Conservation (phyloP, 2,888 invertebrate genomes). For the Acleris holmiana region DNA sequence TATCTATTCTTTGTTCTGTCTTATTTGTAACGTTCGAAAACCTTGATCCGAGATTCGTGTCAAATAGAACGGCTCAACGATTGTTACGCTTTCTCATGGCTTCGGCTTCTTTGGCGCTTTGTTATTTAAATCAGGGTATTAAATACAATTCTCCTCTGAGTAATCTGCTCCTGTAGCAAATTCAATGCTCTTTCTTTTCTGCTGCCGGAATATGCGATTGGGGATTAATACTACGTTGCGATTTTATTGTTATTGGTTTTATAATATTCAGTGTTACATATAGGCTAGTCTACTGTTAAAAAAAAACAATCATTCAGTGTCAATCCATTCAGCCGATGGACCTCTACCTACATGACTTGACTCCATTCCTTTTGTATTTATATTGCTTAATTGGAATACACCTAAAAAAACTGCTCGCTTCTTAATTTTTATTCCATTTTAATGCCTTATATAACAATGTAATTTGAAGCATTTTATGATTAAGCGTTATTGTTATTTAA, state of each 20-base stretch:
- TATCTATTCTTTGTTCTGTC: background rate
- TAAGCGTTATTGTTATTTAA: no score
- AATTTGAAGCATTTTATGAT: no score
- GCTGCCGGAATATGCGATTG: background rate
- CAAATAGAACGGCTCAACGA: slow-evolving; percentile 24
- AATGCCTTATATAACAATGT: no score
- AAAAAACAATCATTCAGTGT: no score
- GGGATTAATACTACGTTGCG: slow-evolving; percentile 3
- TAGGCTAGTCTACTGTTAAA: no score
- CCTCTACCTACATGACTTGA: no score
- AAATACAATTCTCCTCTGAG: slow-evolving; percentile 29
- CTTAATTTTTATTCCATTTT: no score
- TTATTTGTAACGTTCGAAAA: slow-evolving; percentile 22
- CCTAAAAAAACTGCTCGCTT: no score
- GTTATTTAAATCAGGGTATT: slow-evolving; percentile 36
- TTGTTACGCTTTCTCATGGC: slow-evolving; percentile 34
- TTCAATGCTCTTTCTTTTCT: slow-evolving; percentile 30
- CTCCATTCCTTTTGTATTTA: no score
- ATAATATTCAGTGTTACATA: background rate
- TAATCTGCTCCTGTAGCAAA: slow-evolving; percentile 17
- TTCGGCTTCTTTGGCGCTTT: slow-evolving; percentile 35
- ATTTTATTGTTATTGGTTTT: slow-evolving; percentile 6
- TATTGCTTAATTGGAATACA: no score
- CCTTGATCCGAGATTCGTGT: slow-evolving; percentile 30
- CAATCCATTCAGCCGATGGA: no score